phyloP scores from a whole-genome alignment of 2,888 invertebrate species.

The Carcina quercana region DNA sequence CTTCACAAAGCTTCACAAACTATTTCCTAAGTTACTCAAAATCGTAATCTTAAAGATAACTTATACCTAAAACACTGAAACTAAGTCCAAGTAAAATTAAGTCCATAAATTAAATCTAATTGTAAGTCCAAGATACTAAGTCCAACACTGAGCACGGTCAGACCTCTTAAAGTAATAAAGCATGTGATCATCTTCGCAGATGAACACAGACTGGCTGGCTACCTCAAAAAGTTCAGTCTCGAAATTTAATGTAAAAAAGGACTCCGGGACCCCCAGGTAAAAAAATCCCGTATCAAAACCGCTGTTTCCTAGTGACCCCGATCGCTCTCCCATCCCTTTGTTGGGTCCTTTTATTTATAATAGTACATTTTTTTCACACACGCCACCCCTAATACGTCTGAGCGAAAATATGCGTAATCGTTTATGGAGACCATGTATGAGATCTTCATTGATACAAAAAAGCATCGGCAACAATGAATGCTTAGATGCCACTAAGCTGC shows the following conservation, averaged over 20 bases:
- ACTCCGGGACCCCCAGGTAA: constrained; percentile 63
- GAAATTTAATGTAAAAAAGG: constrained; percentile 58
- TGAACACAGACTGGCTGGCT: constrained; percentile 73
- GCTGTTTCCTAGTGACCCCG: constrained; percentile 75
- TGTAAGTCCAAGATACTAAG: constrained; percentile 15
- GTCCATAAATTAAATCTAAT: constrained; percentile 24
- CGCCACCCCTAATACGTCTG: constrained; percentile 68
- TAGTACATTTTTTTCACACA: constrained; percentile 72
- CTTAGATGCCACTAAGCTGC: too few species aligned
- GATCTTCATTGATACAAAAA: too few species aligned
- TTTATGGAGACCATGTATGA: constrained; percentile 30
- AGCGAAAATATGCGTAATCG: constrained; percentile 72
- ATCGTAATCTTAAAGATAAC: too few species aligned
- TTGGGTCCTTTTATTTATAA: constrained; percentile 69
- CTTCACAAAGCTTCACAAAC: constrained; percentile 27
- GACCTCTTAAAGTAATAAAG: constrained; percentile 44
- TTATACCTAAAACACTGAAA: constrained; percentile 13
- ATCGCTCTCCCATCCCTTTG: constrained; percentile 72
- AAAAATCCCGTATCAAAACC: constrained; percentile 72
- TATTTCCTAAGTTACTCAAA: constrained; percentile 19
- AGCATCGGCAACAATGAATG: too few species aligned
- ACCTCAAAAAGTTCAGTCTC: constrained; percentile 53
- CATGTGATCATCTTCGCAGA: constrained; percentile 73
- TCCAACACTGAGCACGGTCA: constrained; percentile 50
- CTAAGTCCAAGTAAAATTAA: constrained; percentile 13